These are phyloP conservation scores for Sipha flava DNA, from an alignment of 1,140 invertebrate species.

Conservation along the genomic window DNA sequence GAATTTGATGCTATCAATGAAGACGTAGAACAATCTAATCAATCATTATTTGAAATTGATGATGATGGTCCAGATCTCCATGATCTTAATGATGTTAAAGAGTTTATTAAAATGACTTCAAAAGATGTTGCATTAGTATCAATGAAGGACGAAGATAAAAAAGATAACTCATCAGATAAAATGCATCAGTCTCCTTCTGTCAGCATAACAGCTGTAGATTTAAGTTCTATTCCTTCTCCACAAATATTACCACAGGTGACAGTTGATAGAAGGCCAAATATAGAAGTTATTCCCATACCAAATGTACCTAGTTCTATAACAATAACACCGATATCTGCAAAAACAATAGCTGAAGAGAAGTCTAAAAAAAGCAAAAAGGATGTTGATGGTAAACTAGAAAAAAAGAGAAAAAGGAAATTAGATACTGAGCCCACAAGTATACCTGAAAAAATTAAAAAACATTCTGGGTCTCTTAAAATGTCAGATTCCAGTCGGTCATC, in stretches of 20 bases:
- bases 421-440: slow-evolving; percentile 44
- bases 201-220: slow-evolving; percentile 22
- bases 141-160: slow-evolving; percentile 11
- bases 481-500: slow-evolving; percentile 27
- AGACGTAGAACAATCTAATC: background rate
- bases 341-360: slow-evolving; percentile 52
- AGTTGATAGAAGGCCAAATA: slow-evolving; percentile 10
- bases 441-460: slow-evolving; percentile 29
- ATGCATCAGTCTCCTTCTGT: slow-evolving; percentile 9
- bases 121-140: slow-evolving; percentile 6
- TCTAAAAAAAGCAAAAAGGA: slow-evolving; percentile 43
- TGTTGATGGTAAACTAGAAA: slow-evolving; percentile 60
- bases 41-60: slow-evolving; percentile 19
- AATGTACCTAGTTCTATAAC: slow-evolving; percentile 68
- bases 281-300: slow-evolving; percentile 46
- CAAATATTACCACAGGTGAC: slow-evolving; percentile 21
- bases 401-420: slow-evolving; percentile 66
- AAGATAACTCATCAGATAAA: slow-evolving; percentile 5
- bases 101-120: slow-evolving; percentile 15
- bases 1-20: slow-evolving; percentile 14
- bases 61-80: slow-evolving; percentile 24
- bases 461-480: slow-evolving; percentile 17
- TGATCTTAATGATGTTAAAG: slow-evolving; percentile 30
- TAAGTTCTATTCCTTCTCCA: slow-evolving; percentile 20
- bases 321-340: slow-evolving; percentile 62